These are phyloP conservation scores for Chymomyza fuscimana DNA, from an alignment of 2,888 invertebrate genomes.

Conservation along the genomic window DNA sequence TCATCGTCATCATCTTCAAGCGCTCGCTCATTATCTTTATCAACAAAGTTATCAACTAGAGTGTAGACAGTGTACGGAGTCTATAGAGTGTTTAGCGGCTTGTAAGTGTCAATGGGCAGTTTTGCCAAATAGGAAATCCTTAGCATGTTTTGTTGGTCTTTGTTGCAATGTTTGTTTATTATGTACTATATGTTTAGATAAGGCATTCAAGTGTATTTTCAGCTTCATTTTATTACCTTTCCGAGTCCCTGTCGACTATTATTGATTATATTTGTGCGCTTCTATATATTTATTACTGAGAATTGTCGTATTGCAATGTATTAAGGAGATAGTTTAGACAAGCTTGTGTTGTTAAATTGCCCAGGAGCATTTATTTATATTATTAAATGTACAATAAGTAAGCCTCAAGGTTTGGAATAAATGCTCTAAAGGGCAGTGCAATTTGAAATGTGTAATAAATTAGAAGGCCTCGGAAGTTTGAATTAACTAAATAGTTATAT, in stretches of 20 bases:
- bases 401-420: too few species aligned
- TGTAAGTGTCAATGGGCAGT: slow-evolving; percentile 18
- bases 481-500: too few species aligned
- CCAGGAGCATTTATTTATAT: neutral
- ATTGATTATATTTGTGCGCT: slow-evolving; percentile 6
- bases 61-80: neutral
- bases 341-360: neutral
- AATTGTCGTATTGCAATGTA: neutral
- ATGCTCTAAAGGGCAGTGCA: too few species aligned
- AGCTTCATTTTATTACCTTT: slow-evolving; percentile 27
- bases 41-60: slow-evolving; percentile 14
- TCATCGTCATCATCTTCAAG: slow-evolving; percentile 39
- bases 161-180: slow-evolving; percentile 24
- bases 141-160: slow-evolving; percentile 33
- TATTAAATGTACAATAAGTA: neutral
- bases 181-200: slow-evolving; percentile 21
- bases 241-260: slow-evolving; percentile 12
- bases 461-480: too few species aligned
- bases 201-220: slow-evolving; percentile 34
- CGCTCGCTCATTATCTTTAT: slow-evolving; percentile 1
- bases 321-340: neutral
- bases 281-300: neutral
- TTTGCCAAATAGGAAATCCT: slow-evolving; percentile 31
- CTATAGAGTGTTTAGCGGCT: neutral
- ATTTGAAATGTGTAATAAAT: too few species aligned